Evolutionary conservation across 23 tunicate genomes (phyloP).

Genomic region (Halocynthia roretzi): DNA sequence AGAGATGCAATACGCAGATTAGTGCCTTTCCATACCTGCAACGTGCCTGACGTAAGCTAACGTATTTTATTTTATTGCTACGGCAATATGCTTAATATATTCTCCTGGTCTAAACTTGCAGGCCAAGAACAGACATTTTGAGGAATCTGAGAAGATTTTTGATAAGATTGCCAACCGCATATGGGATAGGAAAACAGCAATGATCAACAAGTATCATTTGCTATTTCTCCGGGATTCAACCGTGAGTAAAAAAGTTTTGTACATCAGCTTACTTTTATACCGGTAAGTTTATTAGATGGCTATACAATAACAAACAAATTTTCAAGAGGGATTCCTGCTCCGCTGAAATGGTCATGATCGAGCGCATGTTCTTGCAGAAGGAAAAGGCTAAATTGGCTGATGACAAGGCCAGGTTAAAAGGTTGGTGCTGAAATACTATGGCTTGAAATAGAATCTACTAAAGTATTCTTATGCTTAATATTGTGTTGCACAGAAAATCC

Average conservation of each 20-base stretch:
- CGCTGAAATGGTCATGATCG: constrained; percentile 74
- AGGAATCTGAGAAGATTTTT: constrained; percentile 62
- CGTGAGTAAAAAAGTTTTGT: constrained; percentile 8
- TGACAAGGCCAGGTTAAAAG: constrained; percentile 47
- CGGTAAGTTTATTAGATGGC: no score
- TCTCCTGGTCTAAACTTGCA: neutral
- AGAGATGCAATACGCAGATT: constrained; percentile 56
- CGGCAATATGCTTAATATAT: neutral
- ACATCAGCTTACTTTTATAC: no score
- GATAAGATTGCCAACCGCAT: constrained; percentile 34
- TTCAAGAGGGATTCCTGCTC: constrained; percentile 63
- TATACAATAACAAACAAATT: neutral
- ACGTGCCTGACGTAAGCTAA: constrained; percentile 55
- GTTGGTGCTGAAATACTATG: constrained; percentile 12
- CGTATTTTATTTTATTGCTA: neutral
- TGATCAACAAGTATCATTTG: constrained; percentile 58
- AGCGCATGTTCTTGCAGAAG: constrained; percentile 59
- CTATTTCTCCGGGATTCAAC: constrained; percentile 59
- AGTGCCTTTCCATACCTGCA: constrained; percentile 69
- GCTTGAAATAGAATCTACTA: neutral
- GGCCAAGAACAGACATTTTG: constrained; percentile 19
- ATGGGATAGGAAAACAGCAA: constrained; percentile 6
- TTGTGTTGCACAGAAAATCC: constrained; percentile 18
- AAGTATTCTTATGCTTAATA: neutral
- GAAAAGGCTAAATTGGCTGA: constrained; percentile 45